Base-by-base conservation (phyloP, 1,140 invertebrate genomes). In the Drosophila navojoa region DNA sequence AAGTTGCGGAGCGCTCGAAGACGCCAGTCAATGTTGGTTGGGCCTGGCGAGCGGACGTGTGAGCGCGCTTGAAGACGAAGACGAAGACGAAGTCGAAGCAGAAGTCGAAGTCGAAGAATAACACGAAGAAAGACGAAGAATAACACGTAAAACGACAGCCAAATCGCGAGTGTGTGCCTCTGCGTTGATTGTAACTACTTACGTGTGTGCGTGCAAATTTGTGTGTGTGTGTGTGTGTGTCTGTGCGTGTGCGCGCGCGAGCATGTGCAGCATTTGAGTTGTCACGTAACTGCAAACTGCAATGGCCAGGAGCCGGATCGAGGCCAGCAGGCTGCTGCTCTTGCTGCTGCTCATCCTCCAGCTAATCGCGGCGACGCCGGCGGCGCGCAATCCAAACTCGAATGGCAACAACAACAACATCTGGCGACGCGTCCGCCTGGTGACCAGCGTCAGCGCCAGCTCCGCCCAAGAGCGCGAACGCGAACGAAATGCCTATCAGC, bases 391-490 rank as follows among this genome's bases (percentile, higher is more conserved):
- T 45, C 27, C 69, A 13, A 61, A 49, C 15, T 9, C 47, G 4
- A 42, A 53, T 49, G 40, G 15, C 52, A 60, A 35, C 27, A 54
- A 32, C 32, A 86, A 76, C 53, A 86, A 86, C 49, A 87, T 87
- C 62, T 87, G 82, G 82, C 72, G 82, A 60, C 79, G 84, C 38
- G 82, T 87, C 49, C 84, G 82, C 10, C 69, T 87, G 29, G 82
- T 87, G 38, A 89, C 84, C 52, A 87, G 79, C 69, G 72, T 57
- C 29, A 71, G 71, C 50, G 64, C 71, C 42, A 72, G 29, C 50
- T 42, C 64, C 9, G 16, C 49, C 11, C 81, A 85, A 62, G 70
- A 81, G 16, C 52, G 74, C 4, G 82, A 29, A 6, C 27, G 74
- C 5, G 82, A 87, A 4, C 76, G 82, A 19, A 87, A 82, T 57